These are phyloP conservation scores for Heliconius charithonia DNA, from an alignment of 2,888 invertebrate species.

Conservation along the genomic window DNA sequence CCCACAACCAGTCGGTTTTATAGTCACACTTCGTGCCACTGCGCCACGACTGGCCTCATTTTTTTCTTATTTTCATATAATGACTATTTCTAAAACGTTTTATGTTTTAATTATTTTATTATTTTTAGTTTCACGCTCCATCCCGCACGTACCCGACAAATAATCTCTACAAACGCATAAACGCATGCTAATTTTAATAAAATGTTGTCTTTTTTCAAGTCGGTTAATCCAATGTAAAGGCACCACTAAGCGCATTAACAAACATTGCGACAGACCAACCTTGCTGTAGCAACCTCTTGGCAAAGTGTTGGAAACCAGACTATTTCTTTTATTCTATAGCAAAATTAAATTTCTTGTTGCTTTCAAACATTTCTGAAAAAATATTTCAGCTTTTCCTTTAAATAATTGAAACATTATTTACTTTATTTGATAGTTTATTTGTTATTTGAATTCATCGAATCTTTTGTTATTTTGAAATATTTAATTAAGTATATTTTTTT, in stretches of 20 bases:
- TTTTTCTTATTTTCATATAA: too few relatives aligned
- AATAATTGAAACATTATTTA: not conserved
- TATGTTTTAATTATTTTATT: too few relatives aligned
- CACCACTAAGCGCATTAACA: conserved; percentile 38
- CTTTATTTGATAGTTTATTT: not conserved
- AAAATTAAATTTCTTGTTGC: conserved; percentile 15
- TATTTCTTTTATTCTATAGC: conserved; percentile 23
- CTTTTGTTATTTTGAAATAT: not conserved
- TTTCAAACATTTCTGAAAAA: conserved; percentile 13
- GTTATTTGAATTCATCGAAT: not conserved
- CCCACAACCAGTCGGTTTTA: too few relatives aligned
- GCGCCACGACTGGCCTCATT: too few relatives aligned
- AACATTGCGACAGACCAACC: conserved; percentile 41
- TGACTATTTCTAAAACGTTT: too few relatives aligned
- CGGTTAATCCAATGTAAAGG: conserved; percentile 35
- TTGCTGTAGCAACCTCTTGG: conserved; percentile 40
- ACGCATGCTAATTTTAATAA: too few relatives aligned
- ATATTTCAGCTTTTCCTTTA: not conserved
- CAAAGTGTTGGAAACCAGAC: conserved; percentile 35
- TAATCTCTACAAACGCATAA: not conserved
- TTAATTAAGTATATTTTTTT: not conserved
- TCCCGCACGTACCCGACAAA: too few relatives aligned
- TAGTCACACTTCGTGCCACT: too few relatives aligned
- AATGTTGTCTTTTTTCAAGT: conserved; percentile 5
- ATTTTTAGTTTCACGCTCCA: too few relatives aligned